phyloP scores from a whole-genome alignment of 2,113 vertebrate genomes.

The Brevimyrus niger region DNA sequence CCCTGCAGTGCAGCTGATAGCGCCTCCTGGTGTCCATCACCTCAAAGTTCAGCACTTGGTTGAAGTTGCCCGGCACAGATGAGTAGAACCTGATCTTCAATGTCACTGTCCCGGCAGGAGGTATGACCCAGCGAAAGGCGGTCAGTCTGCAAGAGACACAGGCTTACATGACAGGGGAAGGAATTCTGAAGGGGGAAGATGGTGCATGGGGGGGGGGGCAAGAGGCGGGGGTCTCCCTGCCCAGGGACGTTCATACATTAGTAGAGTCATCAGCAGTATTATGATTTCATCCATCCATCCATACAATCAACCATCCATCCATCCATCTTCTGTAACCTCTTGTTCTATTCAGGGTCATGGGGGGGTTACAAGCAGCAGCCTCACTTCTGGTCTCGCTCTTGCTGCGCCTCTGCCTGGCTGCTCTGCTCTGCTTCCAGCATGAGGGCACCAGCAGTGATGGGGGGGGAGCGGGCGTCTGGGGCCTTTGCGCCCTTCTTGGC shows the following conservation, averaged over 20 bases:
- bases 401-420: not conserved
- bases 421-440: conserved; percentile 39
- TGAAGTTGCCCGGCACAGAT: conserved; percentile 53
- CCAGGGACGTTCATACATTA: not conserved
- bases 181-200: not conserved
- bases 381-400: conserved; percentile 54
- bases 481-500: conserved; percentile 30
- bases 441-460: fast-evolving
- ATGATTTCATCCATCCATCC: not conserved
- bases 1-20: conserved; percentile 72
- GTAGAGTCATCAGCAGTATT: not conserved
- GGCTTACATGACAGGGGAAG: not conserved
- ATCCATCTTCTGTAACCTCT: not conserved
- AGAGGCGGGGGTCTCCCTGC: not conserved
- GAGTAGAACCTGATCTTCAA: conserved; percentile 72
- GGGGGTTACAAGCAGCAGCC: conserved; percentile 2
- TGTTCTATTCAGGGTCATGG: not conserved
- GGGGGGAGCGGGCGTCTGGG: conserved; percentile 4
- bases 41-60: conserved; percentile 76
- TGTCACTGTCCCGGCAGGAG: conserved; percentile 54
- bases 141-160: conserved; percentile 45
- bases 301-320: not conserved
- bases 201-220: not conserved
- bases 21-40: conserved; percentile 60
- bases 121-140: conserved; percentile 75